phyloP scores from a whole-genome alignment of 2,797 vertebrate species.

The Ctenochaetus hawaiiensis region DNA sequence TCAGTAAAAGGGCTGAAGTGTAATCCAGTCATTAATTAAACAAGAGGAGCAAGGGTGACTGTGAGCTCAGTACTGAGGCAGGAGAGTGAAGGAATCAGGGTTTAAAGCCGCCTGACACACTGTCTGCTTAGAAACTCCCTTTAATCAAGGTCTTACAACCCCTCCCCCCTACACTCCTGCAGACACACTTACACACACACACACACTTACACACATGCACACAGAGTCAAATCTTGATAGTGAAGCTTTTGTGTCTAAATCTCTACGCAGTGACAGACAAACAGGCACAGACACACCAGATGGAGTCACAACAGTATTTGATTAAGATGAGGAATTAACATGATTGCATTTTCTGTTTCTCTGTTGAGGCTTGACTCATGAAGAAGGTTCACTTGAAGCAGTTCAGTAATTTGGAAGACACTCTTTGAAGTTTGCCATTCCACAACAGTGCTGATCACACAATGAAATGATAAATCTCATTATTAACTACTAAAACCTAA shows the following conservation, averaged over 20 bases:
- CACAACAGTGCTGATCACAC: neutral
- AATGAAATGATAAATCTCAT: slow-evolving; percentile 6
- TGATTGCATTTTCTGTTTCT: slow-evolving; percentile 62
- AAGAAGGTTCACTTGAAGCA: slow-evolving; percentile 47
- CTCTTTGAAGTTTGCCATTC: neutral
- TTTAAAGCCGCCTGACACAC: slow-evolving; percentile 67
- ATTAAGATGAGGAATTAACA: slow-evolving; percentile 73
- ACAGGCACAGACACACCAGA: slow-evolving; percentile 58
- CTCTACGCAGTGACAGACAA: slow-evolving; percentile 44
- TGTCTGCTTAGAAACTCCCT: slow-evolving; percentile 69
- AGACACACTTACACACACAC: too few species aligned
- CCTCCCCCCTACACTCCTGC: neutral
- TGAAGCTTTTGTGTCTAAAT: slow-evolving; percentile 46
- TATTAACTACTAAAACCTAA: slow-evolving; percentile 3
- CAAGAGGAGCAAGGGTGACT: slow-evolving; percentile 38
- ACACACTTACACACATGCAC: too few species aligned
- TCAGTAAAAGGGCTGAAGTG: slow-evolving; percentile 59
- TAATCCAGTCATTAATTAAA: slow-evolving; percentile 81
- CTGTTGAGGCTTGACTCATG: slow-evolving; percentile 42
- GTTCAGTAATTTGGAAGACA: slow-evolving; percentile 23
- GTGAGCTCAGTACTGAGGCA: slow-evolving; percentile 41
- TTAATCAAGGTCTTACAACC: slow-evolving; percentile 74
- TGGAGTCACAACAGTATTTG: slow-evolving; percentile 68
- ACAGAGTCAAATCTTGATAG: slow-evolving; percentile 11
- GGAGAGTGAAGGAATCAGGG: slow-evolving; percentile 63